Evolutionary conservation across 2,888 invertebrate genomes (phyloP).

Genomic region (Coecobrya sp.): DNA sequence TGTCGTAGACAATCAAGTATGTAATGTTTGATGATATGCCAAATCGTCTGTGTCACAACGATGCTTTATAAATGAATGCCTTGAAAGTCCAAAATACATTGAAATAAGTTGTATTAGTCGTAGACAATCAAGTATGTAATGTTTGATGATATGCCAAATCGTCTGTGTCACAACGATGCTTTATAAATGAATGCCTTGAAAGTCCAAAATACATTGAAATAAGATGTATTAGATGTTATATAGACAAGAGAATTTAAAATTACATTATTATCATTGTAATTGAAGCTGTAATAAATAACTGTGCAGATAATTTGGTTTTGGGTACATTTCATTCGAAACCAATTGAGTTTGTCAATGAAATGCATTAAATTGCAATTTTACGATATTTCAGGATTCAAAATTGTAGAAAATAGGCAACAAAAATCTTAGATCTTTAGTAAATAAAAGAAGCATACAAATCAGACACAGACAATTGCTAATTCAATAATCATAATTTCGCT

Average conservation of each 20-base stretch:
- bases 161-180: slow-evolving; percentile 49
- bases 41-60: slow-evolving; percentile 59
- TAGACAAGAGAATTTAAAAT: too few relatives aligned
- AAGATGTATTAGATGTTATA: too few relatives aligned
- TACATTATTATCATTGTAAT: too few relatives aligned
- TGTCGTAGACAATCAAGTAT: background rate
- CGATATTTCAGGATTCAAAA: background rate
- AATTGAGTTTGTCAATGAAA: background rate
- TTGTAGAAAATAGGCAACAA: background rate
- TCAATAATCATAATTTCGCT: background rate
- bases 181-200: background rate
- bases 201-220: background rate
- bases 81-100: background rate
- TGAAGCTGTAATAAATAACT: too few relatives aligned
- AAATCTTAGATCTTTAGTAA: background rate
- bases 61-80: background rate
- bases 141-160: slow-evolving; percentile 59
- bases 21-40: slow-evolving; percentile 59
- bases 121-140: background rate
- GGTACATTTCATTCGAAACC: background rate
- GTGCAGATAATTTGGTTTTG: background rate
- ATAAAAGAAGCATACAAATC: background rate
- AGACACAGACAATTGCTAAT: background rate
- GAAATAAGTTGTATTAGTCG: too few relatives aligned
- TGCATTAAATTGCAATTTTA: background rate